Percentiles rank a stretch among this genome's conserved stretches.
Conservation (phyloP, 2,888 invertebrate species). For the Lithophane ornitopus region DNA sequence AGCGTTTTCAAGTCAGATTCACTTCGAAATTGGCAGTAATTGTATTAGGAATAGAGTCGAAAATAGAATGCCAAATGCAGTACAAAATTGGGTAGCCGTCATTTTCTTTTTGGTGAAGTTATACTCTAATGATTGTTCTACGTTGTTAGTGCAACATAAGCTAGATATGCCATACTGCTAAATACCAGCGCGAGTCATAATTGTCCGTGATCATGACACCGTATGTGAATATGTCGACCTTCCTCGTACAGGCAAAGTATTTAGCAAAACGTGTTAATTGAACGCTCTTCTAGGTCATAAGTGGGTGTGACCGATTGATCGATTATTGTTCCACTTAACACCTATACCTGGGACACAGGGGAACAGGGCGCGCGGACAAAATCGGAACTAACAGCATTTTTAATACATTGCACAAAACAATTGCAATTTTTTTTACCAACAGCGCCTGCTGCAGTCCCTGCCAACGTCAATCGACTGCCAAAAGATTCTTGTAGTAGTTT, state of each 20-base stretch:
- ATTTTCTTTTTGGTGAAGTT: not conserved
- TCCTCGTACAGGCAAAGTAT: conserved; percentile 11
- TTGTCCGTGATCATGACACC: conserved; percentile 42
- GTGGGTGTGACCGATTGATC: conserved; percentile 5
- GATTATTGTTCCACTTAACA: not conserved
- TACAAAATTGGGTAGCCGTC: too few species aligned
- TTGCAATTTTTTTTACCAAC: not conserved
- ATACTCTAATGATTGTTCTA: too few species aligned
- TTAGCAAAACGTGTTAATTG: conserved; percentile 29
- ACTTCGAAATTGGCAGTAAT: too few species aligned
- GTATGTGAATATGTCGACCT: conserved; percentile 14
- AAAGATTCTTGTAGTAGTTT: not conserved
- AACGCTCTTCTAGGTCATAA: conserved; percentile 2
- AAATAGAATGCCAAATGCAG: too few species aligned
- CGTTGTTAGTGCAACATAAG: not conserved
- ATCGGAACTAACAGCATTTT: not conserved
- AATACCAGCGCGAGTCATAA: conserved; percentile 8
- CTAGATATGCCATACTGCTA: conserved; percentile 6
- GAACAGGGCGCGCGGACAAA: not conserved
- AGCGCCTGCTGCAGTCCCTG: not conserved
- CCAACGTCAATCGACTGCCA: too few species aligned
- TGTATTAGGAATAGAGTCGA: too few species aligned
- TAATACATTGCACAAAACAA: not conserved
- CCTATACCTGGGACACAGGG: too few species aligned
- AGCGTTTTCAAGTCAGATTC: too few species aligned